Conservation (phyloP, 2,888 invertebrate genomes). For the Acanthopleura granulata region DNA sequence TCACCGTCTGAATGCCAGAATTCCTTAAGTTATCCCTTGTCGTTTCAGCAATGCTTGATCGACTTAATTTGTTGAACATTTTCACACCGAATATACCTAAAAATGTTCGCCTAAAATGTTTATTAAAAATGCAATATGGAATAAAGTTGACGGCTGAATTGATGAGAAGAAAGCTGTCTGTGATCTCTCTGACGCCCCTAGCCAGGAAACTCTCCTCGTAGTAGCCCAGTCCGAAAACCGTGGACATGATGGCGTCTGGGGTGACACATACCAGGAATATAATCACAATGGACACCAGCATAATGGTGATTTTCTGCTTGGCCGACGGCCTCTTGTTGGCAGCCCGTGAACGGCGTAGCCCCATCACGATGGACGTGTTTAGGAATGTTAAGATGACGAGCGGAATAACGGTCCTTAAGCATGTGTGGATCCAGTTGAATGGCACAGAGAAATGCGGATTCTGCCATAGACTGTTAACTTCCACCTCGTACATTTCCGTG, state of each 20-base stretch:
- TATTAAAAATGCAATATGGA: constrained; percentile 49
- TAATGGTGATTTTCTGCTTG: constrained; percentile 49
- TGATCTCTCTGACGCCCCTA: constrained; percentile 47
- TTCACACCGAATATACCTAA: constrained; percentile 30
- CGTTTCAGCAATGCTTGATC: constrained; percentile 11
- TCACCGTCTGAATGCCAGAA: neutral
- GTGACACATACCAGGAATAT: constrained; percentile 49
- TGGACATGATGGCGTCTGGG: constrained; percentile 53
- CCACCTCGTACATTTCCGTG: constrained; percentile 27
- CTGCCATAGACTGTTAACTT: constrained; percentile 33
- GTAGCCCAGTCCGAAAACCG: constrained; percentile 49
- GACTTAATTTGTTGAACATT: neutral
- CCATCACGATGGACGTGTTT: constrained; percentile 41
- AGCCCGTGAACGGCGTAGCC: constrained; percentile 33
- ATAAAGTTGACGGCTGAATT: constrained; percentile 53
- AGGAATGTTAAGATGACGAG: constrained; percentile 38
- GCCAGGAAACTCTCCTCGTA: constrained; percentile 42
- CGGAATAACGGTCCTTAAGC: constrained; percentile 46
- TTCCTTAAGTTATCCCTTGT: neutral
- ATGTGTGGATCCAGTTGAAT: constrained; percentile 41
- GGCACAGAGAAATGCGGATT: constrained; percentile 33
- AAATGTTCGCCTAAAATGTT: constrained; percentile 40
- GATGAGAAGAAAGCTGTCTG: constrained; percentile 44
- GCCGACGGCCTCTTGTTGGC: constrained; percentile 34
- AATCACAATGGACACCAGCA: constrained; percentile 53